Base-by-base conservation (phyloP, 2,113 vertebrate species). In the Electrona antarctica region DNA sequence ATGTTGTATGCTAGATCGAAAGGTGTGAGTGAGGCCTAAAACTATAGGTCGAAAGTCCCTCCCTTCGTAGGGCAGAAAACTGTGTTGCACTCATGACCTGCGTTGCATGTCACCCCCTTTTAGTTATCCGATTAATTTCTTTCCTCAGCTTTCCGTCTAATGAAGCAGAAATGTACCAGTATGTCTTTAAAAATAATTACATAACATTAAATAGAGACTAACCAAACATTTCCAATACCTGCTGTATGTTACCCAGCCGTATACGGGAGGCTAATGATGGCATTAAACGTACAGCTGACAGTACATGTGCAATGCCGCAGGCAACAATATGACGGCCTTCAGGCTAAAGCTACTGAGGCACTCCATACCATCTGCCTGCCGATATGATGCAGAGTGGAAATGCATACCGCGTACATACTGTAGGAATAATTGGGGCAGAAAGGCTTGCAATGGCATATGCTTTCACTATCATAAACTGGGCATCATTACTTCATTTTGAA, bases 321-420 rank as follows among this genome's bases (percentile, higher is more conserved):
- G 65, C 67, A 65, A 28, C 56, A 81, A 41, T 28, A n/a, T 6
- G 21, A 59, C 59, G 66, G 50, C 73, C 73, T 76, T 58, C 14
- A 60, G 84, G 78, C 85, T 69, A 70, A 62, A 72, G 58, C 67
- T 67, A 51, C 67, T 59, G 14, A 65, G 67, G 61, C 67, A 73
- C 73, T 68, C 60, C 10, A 0, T 45, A 51, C 45, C 65, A 69
- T 70, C 76, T 76, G 70, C 69, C 77, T 69, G n/a, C 65, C 60
- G 60, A 71, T 51, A 52, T 75, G 48, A 66, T 63, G 29, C 21
- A 14, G 29, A 41, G 10, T 58, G 47, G 61, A 77, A 60, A 60
- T 70, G n/a, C 78, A 54, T 60, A 52, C 55, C 64, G 33, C 7
- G 41, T 57, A 49, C 71, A 78, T 69, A 77, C 33, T 86, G 60